phyloP scores from a whole-genome alignment of 1,140 invertebrate genomes.

The Pseudomyrmex cubaensis region DNA sequence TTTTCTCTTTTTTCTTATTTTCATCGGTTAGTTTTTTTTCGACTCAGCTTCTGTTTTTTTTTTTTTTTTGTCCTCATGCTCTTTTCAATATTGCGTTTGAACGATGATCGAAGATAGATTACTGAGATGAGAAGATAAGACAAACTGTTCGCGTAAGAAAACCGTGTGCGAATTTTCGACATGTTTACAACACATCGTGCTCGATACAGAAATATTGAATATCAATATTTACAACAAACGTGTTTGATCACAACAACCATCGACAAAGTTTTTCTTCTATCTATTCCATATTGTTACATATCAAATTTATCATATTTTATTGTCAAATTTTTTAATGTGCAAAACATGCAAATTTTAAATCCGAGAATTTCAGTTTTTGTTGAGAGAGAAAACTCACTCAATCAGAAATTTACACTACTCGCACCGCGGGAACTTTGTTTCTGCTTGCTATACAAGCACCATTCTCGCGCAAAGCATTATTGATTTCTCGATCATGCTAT shows the following conservation, averaged over 20 bases:
- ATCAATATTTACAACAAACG: neutral
- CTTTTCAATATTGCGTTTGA: constrained; percentile 66
- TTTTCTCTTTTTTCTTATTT: constrained; percentile 18
- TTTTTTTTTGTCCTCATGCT: constrained; percentile 21
- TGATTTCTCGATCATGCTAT: constrained; percentile 45
- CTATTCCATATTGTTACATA: too few relatives aligned
- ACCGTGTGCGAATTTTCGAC: constrained; percentile 53
- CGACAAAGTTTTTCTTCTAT: neutral
- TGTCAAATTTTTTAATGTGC: neutral
- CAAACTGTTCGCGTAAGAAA: constrained; percentile 62
- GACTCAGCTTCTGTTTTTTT: neutral
- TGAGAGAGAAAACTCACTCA: neutral
- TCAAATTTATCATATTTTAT: neutral
- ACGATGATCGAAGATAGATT: constrained; percentile 69
- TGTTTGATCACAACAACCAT: neutral
- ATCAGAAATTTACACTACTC: constrained; percentile 4
- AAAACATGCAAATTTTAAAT: too few relatives aligned
- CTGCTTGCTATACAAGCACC: constrained; percentile 29
- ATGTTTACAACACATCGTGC: neutral
- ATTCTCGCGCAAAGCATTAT: constrained; percentile 57
- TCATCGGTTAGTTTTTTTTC: constrained; percentile 12
- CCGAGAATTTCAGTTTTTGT: constrained; percentile 1
- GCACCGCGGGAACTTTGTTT: constrained; percentile 34
- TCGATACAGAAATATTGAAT: neutral
- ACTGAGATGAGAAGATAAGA: constrained; percentile 29